Evolutionary conservation across 2,113 vertebrate genomes (phyloP).

Genomic region (Lasiurus borealis): DNA sequence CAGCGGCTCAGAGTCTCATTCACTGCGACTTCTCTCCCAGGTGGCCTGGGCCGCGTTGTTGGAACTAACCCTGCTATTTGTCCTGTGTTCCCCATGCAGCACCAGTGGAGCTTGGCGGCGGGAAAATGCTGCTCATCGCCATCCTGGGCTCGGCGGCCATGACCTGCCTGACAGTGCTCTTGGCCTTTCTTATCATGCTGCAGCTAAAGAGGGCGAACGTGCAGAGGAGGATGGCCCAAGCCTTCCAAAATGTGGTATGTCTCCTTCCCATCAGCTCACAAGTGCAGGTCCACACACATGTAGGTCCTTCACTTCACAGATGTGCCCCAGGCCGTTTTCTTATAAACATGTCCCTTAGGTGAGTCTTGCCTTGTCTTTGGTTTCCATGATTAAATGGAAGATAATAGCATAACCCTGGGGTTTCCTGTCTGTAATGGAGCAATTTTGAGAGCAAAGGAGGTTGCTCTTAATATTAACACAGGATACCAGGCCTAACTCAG

Average conservation of each 20-base stretch:
- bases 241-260: slow-evolving; percentile 91
- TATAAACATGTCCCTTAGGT: background rate
- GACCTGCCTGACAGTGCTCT: slow-evolving; percentile 93
- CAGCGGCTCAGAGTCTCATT: background rate
- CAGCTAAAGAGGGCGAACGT: slow-evolving; percentile 91
- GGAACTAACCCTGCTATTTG: background rate
- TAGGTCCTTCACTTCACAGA: background rate
- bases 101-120: slow-evolving; percentile 84
- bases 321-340: background rate
- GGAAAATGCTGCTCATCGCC: slow-evolving; percentile 93
- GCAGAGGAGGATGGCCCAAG: slow-evolving; percentile 92
- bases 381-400: background rate
- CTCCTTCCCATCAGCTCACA: slow-evolving; percentile 45
- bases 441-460: background rate
- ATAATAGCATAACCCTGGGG: background rate
- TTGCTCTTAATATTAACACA: background rate
- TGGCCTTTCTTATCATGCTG: slow-evolving; percentile 93
- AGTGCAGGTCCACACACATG: background rate
- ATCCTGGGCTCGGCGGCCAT: slow-evolving; percentile 94
- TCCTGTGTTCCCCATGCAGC: slow-evolving; percentile 76
- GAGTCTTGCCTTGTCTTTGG: slow-evolving; percentile 35
- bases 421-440: background rate
- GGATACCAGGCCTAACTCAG: background rate
- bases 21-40: background rate
- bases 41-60: background rate